Evolutionary conservation across 2,797 vertebrate species (phyloP), one percentile per base, ranked within the genome.

Genomic region (Amazonetta brasiliensis): DNA sequence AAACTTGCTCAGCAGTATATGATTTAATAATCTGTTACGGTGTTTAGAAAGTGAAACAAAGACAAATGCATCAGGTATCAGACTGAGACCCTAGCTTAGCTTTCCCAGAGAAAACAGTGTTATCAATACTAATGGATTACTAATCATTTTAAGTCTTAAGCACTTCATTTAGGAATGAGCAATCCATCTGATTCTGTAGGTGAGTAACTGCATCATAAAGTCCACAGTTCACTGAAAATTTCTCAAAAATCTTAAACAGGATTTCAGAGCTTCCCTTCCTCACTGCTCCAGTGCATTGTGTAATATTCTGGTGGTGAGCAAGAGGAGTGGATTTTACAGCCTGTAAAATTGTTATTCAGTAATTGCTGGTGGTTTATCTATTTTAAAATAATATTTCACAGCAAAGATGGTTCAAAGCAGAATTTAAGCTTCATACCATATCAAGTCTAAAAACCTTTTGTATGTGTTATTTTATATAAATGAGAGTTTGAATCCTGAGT

Each of bases 401-500:
- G 86, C 67, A 89, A 87, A 80, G 90, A 63, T 95, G 90, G 67
- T 77, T 89, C 88, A 62, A 80, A 84, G 78, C 87, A 39, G 80
- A 89, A 58, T 81, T 90, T n/a, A 48, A 91, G 67, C 87, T 91
- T 85, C 54, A 17, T 92, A 81, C 50, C 44, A 4, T 76, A 59
- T 81, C 86, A 75, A 35, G 50, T 80, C 91, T 63, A 58, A 73
- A 88, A 80, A 68, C 68, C 87, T 93, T 85, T 91, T 90, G 87
- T 91, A 89, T 92, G 73, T 83, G 95, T 95, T 94, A 80, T 88
- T 95, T 95, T 92, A 79, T 85, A 85, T 74, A 95, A 93, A 95
- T 41, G 84, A 39, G 86, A 58, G 59, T 92, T 96, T 96, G 83
- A 82, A 83, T 95, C 88, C 62, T 35, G 63, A 94, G 92, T 95